Conservation (phyloP, 2,888 invertebrate species). For the Rhyacophila evoluta region DNA sequence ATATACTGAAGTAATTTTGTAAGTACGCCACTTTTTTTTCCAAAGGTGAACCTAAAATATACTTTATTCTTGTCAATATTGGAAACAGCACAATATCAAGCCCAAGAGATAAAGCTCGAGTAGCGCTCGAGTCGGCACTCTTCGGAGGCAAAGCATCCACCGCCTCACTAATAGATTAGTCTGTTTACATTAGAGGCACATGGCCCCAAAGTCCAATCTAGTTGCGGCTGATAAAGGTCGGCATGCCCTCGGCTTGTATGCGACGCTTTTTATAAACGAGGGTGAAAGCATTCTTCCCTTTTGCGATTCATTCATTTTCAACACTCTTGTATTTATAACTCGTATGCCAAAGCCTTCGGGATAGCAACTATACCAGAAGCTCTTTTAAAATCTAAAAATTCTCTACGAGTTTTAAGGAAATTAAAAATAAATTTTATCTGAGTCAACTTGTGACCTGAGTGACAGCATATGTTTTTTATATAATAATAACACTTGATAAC, state of each 20-base stretch:
- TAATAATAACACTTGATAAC: no score
- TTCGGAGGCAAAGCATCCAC: not conserved
- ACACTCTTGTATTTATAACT: no score
- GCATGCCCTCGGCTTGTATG: not conserved
- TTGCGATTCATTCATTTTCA: not conserved
- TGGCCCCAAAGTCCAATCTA: not conserved
- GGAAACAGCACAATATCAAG: not conserved
- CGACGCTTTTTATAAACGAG: not conserved
- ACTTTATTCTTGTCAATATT: not conserved
- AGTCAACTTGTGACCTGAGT: no score
- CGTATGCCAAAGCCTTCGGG: not conserved
- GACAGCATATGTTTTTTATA: no score
- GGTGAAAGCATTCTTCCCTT: not conserved
- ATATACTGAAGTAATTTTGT: no score
- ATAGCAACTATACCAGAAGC: no score
- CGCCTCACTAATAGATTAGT: not conserved
- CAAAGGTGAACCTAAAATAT: not conserved
- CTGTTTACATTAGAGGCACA: conserved; percentile 19
- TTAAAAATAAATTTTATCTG: no score
- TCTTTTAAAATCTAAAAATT: no score
- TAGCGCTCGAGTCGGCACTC: not conserved
- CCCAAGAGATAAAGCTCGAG: not conserved
- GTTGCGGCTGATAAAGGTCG: conserved; percentile 4
- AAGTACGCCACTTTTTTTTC: no score
- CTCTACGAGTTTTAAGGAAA: no score